These are phyloP conservation scores for Mastomys natalensis DNA, from an alignment of 2,113 vertebrate species.

Conservation along the genomic window DNA sequence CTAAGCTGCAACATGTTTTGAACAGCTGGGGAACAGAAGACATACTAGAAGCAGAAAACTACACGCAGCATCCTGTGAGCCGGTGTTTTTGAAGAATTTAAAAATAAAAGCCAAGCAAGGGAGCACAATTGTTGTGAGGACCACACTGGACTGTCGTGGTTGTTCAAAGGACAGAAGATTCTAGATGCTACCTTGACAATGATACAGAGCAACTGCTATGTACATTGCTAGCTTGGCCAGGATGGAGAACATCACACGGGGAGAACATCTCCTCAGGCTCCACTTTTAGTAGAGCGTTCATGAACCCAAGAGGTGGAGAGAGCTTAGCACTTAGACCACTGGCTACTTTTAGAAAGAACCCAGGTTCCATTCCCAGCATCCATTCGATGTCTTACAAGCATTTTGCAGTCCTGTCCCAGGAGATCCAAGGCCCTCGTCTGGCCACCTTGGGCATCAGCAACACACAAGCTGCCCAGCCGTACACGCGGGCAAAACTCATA, in stretches of 20 bases:
- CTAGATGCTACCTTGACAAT: constrained; percentile 30
- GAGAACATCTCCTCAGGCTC: background rate
- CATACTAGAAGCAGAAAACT: constrained; percentile 45
- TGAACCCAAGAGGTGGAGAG: background rate
- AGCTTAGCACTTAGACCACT: background rate
- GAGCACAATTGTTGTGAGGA: constrained; percentile 56
- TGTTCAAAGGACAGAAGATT: constrained; percentile 53
- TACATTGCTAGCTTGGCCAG: background rate
- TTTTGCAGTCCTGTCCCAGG: background rate
- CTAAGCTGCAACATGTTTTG: constrained; percentile 78
- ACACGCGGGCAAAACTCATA: background rate
- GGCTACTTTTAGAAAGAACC: background rate
- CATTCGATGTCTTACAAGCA: background rate
- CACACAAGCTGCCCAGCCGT: background rate
- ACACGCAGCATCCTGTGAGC: constrained; percentile 65
- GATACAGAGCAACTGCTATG: background rate
- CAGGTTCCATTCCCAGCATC: background rate
- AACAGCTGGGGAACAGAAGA: constrained; percentile 83
- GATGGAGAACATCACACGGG: background rate
- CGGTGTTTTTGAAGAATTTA: constrained; percentile 75
- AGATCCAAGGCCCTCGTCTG: background rate
- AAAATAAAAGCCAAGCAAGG: constrained; percentile 76
- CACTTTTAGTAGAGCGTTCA: background rate
- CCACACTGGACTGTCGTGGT: constrained; percentile 48
- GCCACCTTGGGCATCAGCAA: background rate